These are phyloP conservation scores for Eutolmus rufibarbis DNA, from an alignment of 2,888 invertebrate genomes.

Conservation along the genomic window DNA sequence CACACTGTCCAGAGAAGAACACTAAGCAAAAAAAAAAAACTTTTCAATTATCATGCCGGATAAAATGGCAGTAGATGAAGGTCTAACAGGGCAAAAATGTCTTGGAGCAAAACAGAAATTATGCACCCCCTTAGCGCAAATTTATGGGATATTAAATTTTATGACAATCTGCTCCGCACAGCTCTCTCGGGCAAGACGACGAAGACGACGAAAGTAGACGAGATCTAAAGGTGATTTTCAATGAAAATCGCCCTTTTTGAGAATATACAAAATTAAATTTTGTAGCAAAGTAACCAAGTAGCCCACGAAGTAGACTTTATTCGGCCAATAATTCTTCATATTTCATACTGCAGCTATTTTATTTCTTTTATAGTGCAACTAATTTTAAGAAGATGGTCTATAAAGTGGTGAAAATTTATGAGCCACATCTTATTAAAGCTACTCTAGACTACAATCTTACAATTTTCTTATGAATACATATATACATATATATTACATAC, in stretches of 20 bases:
- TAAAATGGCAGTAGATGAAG: background rate
- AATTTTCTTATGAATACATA: background rate
- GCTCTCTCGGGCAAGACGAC: background rate
- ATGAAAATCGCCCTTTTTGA: background rate
- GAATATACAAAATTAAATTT: background rate
- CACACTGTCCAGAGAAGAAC: background rate
- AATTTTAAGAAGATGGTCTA: background rate
- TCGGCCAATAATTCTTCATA: background rate
- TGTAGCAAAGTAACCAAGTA: background rate
- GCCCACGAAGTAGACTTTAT: background rate
- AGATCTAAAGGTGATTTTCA: background rate
- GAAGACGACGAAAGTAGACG: background rate
- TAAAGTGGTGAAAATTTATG: background rate
- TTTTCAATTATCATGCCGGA: conserved; percentile 45
- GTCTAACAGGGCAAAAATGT: conserved; percentile 10
- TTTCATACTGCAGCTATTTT: background rate
- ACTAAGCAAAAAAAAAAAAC: conserved; percentile 9
- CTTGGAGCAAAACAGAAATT: conserved; percentile 9
- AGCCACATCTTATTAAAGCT: background rate
- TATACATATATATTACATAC: too few species aligned
- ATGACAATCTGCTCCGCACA: conserved; percentile 47
- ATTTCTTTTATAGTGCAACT: background rate
- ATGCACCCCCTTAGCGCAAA: conserved; percentile 42
- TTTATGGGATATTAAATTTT: conserved; percentile 60
- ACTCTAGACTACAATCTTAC: background rate